Percentiles rank a stretch among this genome's conserved stretches.
phyloP scores from a whole-genome alignment of 2,888 invertebrate genomes.

The Malachius bipustulatus region DNA sequence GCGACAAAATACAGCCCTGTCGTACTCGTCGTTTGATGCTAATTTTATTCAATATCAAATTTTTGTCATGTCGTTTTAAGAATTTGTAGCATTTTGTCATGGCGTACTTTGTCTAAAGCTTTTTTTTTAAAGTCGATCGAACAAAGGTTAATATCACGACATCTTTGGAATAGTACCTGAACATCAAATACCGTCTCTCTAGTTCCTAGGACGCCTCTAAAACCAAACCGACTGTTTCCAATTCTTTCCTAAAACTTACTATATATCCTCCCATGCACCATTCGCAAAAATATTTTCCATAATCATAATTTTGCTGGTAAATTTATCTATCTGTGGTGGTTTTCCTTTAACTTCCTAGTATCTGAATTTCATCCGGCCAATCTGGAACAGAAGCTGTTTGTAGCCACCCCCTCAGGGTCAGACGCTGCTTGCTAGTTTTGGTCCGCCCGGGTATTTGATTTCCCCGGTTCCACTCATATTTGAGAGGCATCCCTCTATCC shows the following conservation, averaged over 20 bases:
- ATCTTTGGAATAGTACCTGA: constrained; percentile 11
- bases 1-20: background rate
- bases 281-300: constrained; percentile 11
- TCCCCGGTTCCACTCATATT: too few species aligned
- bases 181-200: constrained; percentile 11
- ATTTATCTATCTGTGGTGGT: too few species aligned
- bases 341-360: too few species aligned
- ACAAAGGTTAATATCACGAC: constrained; percentile 8
- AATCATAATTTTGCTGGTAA: too few species aligned
- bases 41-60: background rate
- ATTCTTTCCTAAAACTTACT: constrained; percentile 11
- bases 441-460: too few species aligned
- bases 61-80: constrained; percentile 9
- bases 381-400: too few species aligned
- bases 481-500: too few species aligned
- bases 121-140: constrained; percentile 14
- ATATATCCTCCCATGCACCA: too few species aligned
- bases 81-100: constrained; percentile 11
- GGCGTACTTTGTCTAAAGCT: constrained; percentile 14
- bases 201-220: constrained; percentile 13
- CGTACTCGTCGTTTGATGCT: background rate
- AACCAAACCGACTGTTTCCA: constrained; percentile 14
- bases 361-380: too few species aligned
- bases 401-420: too few species aligned
- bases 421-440: too few species aligned